Evolutionary conservation across 2,113 vertebrate genomes (phyloP), one percentile per base, ranked within the genome.

Genomic region (Picathartes gymnocephalus): DNA sequence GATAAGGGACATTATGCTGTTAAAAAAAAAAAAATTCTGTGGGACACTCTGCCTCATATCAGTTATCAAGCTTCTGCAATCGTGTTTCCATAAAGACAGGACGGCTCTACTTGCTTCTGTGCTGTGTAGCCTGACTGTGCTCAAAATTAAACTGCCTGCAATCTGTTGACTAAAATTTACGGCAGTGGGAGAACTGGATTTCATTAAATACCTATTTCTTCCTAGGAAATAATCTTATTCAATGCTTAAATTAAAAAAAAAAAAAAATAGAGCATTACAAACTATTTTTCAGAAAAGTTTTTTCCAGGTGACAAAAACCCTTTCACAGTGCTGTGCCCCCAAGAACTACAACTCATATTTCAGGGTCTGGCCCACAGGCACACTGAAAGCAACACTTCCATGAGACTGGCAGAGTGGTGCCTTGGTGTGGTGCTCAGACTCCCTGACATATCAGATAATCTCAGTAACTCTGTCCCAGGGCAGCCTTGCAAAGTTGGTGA

Each of bases 21-120:
- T 23, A 8, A 56, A 81, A 27, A 30, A 17, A 35, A 5, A 37
- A 20, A 68, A 40, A 13, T 2, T 39, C 48, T 35, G 47, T 62
- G 66, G 25, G 57, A 76, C 11, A 33, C 25, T 10, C 27, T 64
- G 35, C 58, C 21, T 64, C 48, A 42, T 23, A 64, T 35, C 44
- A 56, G 33, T 88, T 92, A 47, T 40, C 74, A 86, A 83, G 33
- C 25, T 86, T 53, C 28, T 65, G 37, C 54, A 83, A 27, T 44
- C 45, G 86, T 89, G 56, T 61, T 91, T n/a, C 45, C 19, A 15
- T 40, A 61, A 81, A 68, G 48, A 86, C 94, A 65, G 47, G n/a
- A 57, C 50, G 78, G 11, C 40, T 48, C 39, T 73, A 14, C 10
- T 61, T 53, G 37, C 40, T 15, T 70, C 28, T 72, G 39, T 86